Base-by-base conservation (phyloP, 2,888 invertebrate genomes). In the Cerastis rubricosa region DNA sequence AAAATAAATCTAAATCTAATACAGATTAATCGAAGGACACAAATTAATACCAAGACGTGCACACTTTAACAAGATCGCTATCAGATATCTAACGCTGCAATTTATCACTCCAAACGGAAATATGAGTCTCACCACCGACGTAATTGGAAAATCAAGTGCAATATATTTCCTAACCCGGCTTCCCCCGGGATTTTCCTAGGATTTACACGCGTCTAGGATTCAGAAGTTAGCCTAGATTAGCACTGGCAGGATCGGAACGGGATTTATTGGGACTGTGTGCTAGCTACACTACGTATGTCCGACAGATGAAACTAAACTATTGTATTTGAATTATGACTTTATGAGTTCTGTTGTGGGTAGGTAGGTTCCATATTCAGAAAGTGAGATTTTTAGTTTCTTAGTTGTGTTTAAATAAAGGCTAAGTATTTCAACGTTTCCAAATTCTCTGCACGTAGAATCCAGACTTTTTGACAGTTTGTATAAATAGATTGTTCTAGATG, bases 101-200 rank as follows among this genome's bases (percentile, higher is more conserved):
- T 91, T 92, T 93, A 92, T 91, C 89, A 90, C 87, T 85, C 87
- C 84, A 86, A 83, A 88, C 90, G 92, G 94, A 92, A 95, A 95
- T 94, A 94, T 94, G 94, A 94, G 89, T 89, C 87, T 90, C 89
- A 92, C 93, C 89, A 94, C 91, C 86, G 86, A 90, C 90, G 94
- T 95, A 95, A 96, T 96, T 95, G 95, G 95, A 93, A 94, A 94
- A 94, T 94, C 94, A 93, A 91, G 90, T 90, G 92, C 91, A 90
- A 93, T 95, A 94, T 93, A 94, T 95, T 91, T 91, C 90, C 88
- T 76, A 80, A 87, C 84, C 83, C 89, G 86, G 81, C 86, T 88
- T 85, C 92, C 84, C 74, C 63, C 12, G 88, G 87, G 89, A 89
- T 87, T 88, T 90, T 74, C 78, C 76, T 75, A 82, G 86, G 89